Evolutionary conservation across 1,140 invertebrate species (phyloP).

Genomic region (Subanguina moxae): DNA sequence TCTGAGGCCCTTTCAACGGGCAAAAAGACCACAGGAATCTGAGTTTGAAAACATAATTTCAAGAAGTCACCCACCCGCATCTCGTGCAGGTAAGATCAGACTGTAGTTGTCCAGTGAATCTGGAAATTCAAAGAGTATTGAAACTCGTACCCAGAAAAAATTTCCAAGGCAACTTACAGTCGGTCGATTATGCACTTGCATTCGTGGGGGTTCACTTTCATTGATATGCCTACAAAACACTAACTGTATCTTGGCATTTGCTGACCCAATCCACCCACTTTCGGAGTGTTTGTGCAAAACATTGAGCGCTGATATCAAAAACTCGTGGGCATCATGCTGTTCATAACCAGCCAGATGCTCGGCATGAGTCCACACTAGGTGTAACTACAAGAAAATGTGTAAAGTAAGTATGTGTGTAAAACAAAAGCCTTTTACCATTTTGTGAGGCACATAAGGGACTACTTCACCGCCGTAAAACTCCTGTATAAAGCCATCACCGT

Average conservation of each 20-base stretch:
- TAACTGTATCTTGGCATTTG: neutral
- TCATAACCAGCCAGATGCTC: conserved; percentile 86
- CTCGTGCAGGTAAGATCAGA: conserved; percentile 92
- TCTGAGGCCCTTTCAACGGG: too few relatives aligned
- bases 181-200: conserved; percentile 96
- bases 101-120: conserved; percentile 73
- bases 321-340: conserved; percentile 97
- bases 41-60: conserved; percentile 13
- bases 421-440: conserved; percentile 53
- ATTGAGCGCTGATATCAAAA: conserved; percentile 89
- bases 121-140: neutral
- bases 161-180: conserved; percentile 73
- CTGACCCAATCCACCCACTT: conserved; percentile 56
- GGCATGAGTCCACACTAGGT: conserved; percentile 89
- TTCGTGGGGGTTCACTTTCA: conserved; percentile 64
- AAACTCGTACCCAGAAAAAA: neutral
- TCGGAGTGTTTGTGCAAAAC: conserved; percentile 79
- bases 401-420: neutral
- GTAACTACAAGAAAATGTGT: conserved; percentile 6
- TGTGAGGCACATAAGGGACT: conserved; percentile 72
- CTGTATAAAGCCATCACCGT: conserved; percentile 20
- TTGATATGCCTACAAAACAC: conserved; percentile 23
- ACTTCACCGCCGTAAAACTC: conserved; percentile 38
- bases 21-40: too few relatives aligned
- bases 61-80: conserved; percentile 73